Percentiles rank a stretch among this genome's conserved stretches.
Evolutionary conservation across 1,140 invertebrate species (phyloP).

Genomic region (Bursaphelenchus mucronatus): DNA sequence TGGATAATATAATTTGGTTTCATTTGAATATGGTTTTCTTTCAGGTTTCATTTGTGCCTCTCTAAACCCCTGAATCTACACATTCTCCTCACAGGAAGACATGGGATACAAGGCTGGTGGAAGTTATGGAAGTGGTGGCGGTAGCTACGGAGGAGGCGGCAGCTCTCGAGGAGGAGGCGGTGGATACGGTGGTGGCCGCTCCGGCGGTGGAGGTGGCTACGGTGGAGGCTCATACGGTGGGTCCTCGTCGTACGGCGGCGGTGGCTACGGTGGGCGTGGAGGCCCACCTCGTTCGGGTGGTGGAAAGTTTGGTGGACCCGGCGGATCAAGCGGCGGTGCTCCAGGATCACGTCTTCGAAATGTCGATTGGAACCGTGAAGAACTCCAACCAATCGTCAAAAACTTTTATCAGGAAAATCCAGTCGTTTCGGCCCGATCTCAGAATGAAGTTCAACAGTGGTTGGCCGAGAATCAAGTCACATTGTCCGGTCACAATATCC

Average conservation of each 20-base stretch:
- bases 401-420: constrained; percentile 49
- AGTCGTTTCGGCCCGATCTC: constrained; percentile 38
- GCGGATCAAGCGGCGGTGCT: neutral
- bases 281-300: neutral
- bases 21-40: too few relatives aligned
- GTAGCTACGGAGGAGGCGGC: neutral
- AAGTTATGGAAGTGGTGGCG: neutral
- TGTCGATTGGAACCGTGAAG: constrained; percentile 39
- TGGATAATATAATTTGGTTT: too few relatives aligned
- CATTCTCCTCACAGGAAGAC: too few relatives aligned
- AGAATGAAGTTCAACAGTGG: constrained; percentile 53
- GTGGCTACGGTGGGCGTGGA: constrained; percentile 6
- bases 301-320: constrained; percentile 3
- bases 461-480: constrained; percentile 51
- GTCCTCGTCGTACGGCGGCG: too few relatives aligned
- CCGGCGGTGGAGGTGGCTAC: constrained; percentile 7
- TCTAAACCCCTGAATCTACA: too few relatives aligned
- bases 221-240: too few relatives aligned
- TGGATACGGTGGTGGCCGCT: constrained; percentile 20
- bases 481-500: constrained; percentile 47
- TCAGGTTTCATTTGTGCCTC: too few relatives aligned
- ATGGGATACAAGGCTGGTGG: constrained; percentile 9
- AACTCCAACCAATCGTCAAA: constrained; percentile 48
- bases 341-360: constrained; percentile 15
- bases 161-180: constrained; percentile 16